A percentile compares a stretch with the other conserved stretches of the same genome.
Evolutionary conservation across 2,888 invertebrate species (phyloP).

Genomic region (Mimumesa dahlbomi): DNA sequence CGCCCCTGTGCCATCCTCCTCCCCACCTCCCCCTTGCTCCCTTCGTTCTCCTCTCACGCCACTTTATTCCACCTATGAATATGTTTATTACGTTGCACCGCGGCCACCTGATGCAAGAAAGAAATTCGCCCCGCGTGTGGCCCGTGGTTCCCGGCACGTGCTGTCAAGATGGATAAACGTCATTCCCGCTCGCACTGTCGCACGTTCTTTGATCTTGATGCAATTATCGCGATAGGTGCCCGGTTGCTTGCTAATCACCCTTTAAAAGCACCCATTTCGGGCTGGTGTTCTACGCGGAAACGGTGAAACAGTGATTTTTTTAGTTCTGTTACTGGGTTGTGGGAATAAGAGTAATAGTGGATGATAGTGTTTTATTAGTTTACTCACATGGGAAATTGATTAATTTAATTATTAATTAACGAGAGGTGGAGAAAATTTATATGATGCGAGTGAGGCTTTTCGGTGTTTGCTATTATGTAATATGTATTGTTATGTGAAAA

Average conservation of each 20-base stretch:
- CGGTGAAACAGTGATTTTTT: background rate
- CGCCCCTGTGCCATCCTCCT: constrained; percentile 23
- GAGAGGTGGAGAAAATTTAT: no score
- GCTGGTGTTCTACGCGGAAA: background rate
- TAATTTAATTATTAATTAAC: no score
- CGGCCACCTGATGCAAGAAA: constrained; percentile 62
- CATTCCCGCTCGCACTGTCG: constrained; percentile 28
- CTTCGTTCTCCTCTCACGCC: constrained; percentile 27
- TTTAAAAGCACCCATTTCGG: background rate
- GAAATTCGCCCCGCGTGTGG: constrained; percentile 60
- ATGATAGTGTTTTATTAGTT: no score
- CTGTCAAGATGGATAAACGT: constrained; percentile 50
- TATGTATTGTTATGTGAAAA: no score
- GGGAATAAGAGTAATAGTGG: no score
- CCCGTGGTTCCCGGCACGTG: constrained; percentile 54
- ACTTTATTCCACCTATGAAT: constrained; percentile 57
- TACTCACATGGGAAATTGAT: no score
- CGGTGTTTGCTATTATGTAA: no score
- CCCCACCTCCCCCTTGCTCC: constrained; percentile 2
- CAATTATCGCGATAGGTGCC: constrained; percentile 28
- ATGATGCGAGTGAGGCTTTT: no score
- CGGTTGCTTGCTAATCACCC: constrained; percentile 20
- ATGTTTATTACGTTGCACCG: constrained; percentile 70
- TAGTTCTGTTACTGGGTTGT: no score
- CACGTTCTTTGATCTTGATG: constrained; percentile 43